These are phyloP conservation scores for Erythrolamprus reginae DNA, from an alignment of 2,113 vertebrate genomes.

Conservation along the genomic window DNA sequence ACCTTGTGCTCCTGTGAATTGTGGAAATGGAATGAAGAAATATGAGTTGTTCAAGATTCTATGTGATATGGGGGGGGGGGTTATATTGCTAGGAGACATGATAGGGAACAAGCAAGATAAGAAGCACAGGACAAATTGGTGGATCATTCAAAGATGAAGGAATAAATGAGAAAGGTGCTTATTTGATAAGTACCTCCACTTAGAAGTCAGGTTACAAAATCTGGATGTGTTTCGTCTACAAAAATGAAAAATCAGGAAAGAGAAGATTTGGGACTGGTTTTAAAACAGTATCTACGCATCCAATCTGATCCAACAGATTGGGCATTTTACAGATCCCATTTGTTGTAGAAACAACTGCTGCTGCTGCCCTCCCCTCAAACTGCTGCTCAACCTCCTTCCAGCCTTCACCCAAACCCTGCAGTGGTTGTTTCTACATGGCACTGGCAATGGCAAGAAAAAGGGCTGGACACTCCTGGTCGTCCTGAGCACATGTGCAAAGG, in stretches of 20 bases:
- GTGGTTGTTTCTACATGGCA: too few relatives aligned
- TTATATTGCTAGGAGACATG: not conserved
- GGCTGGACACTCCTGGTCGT: too few relatives aligned
- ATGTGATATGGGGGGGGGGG: not conserved
- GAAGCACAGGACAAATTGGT: not conserved
- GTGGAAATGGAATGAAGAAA: not conserved
- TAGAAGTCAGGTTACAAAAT: not conserved
- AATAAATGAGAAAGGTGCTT: not conserved
- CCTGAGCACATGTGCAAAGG: too few relatives aligned
- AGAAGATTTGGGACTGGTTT: not conserved
- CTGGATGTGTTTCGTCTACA: not conserved
- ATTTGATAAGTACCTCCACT: not conserved
- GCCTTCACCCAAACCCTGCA: too few relatives aligned
- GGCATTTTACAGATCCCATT: not conserved
- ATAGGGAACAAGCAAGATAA: not conserved
- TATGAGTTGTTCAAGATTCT: not conserved
- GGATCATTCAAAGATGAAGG: not conserved
- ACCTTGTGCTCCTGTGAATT: not conserved
- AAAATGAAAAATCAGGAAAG: not conserved
- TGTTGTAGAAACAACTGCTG: too few relatives aligned
- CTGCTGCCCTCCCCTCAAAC: too few relatives aligned
- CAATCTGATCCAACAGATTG: not conserved
- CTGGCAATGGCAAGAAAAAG: too few relatives aligned
- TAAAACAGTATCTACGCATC: not conserved
- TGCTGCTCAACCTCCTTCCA: too few relatives aligned